These are phyloP conservation scores for Notothenia rossii DNA, from an alignment of 2,113 vertebrate genomes.

Conservation along the genomic window DNA sequence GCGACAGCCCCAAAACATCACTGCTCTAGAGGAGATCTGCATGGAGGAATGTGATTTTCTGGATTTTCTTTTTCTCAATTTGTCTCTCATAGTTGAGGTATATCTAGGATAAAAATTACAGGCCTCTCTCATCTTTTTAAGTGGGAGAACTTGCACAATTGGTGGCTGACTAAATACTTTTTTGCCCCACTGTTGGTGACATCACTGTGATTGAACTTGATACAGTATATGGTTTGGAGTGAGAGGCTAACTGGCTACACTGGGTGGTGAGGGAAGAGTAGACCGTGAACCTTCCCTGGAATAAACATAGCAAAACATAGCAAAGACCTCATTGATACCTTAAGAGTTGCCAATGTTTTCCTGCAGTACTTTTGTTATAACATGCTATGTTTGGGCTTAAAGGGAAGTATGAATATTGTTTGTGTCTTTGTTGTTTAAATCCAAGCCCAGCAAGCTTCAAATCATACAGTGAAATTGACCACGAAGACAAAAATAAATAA, in stretches of 20 bases:
- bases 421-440: background rate
- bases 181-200: background rate
- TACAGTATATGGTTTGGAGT: background rate
- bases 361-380: background rate
- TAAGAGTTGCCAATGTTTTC: background rate
- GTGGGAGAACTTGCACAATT: too few species aligned
- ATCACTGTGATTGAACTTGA: too few species aligned
- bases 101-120: too few species aligned
- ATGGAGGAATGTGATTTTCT: too few species aligned
- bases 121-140: too few species aligned
- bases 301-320: conserved; percentile 4
- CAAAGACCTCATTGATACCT: background rate
- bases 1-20: too few species aligned
- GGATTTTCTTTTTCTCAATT: too few species aligned
- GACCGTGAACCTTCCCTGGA: background rate
- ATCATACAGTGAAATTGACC: background rate
- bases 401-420: background rate
- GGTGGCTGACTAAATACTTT: too few species aligned
- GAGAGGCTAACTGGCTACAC: background rate
- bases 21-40: too few species aligned
- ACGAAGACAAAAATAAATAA: background rate
- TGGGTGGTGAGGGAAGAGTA: background rate
- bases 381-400: background rate
- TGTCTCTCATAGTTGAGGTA: too few species aligned
- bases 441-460: background rate